Percentiles rank a stretch among this genome's conserved stretches.
These are phyloP conservation scores for Melanotaenia boesemani DNA, from an alignment of 2,797 vertebrate genomes.

Conservation along the genomic window DNA sequence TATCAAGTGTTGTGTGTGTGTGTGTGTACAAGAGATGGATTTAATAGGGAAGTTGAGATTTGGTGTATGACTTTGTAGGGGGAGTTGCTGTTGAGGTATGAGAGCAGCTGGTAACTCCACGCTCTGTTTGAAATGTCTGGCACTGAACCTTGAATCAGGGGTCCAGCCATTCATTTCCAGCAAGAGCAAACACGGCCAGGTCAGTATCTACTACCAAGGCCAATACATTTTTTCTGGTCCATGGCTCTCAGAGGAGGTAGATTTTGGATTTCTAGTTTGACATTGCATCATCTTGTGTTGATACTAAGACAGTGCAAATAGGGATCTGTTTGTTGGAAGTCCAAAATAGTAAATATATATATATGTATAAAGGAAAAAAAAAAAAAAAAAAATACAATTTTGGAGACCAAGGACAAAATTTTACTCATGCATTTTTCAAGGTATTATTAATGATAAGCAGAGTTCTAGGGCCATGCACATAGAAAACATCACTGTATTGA, in stretches of 20 bases:
- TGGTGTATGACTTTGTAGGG: conserved; percentile 56
- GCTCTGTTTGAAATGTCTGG: conserved; percentile 72
- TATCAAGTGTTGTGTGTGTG: conserved; percentile 72
- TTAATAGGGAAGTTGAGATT: conserved; percentile 73
- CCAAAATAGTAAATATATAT: conserved; percentile 18
- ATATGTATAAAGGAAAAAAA: conserved; percentile 7
- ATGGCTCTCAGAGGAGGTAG: conserved; percentile 23
- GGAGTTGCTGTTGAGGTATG: conserved; percentile 63
- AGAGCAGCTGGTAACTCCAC: conserved; percentile 77
- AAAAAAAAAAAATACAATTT: conserved; percentile 19
- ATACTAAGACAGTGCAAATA: conserved; percentile 41
- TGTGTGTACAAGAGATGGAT: conserved; percentile 54
- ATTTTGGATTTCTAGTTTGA: conserved; percentile 46
- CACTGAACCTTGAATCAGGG: conserved; percentile 45
- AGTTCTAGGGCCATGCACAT: background rate
- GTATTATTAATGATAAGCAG: conserved; percentile 22
- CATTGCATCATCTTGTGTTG: conserved; percentile 45
- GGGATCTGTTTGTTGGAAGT: conserved; percentile 35
- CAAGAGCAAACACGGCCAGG: conserved; percentile 54
- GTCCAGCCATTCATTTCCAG: conserved; percentile 54
- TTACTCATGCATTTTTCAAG: conserved; percentile 13
- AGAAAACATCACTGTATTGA: conserved; percentile 1
- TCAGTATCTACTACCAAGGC: conserved; percentile 57
- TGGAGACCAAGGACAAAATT: conserved; percentile 56
- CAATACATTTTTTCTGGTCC: conserved; percentile 25